phyloP scores from a whole-genome alignment of 1,140 invertebrate species.

The Saccostrea echinata region DNA sequence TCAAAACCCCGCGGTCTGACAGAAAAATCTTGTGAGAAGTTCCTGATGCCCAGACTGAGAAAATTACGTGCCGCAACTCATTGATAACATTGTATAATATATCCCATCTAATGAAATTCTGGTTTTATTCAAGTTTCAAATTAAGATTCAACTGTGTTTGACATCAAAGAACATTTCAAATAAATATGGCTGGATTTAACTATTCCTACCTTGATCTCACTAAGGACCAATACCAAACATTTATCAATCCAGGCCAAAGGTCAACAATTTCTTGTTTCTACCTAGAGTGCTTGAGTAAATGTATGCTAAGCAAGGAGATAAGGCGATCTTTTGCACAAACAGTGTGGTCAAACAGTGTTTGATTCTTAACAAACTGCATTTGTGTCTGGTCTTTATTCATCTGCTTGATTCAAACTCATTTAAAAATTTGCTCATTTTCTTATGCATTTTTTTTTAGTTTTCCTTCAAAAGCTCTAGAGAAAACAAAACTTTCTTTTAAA shows the following conservation, averaged over 20 bases:
- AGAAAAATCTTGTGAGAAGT: constrained; percentile 25
- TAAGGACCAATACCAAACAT: constrained; percentile 31
- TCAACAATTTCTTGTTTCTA: constrained; percentile 39
- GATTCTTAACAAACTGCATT: constrained; percentile 7
- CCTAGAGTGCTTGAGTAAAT: constrained; percentile 15
- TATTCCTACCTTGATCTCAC: not conserved
- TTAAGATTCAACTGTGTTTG: constrained; percentile 32
- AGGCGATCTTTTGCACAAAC: constrained; percentile 21
- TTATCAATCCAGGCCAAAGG: constrained; percentile 36
- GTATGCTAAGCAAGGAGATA: constrained; percentile 20
- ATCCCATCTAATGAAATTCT: constrained; percentile 24
- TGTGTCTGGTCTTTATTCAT: not conserved
- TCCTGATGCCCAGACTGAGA: not conserved
- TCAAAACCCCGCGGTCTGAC: not conserved
- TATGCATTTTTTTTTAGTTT: not conserved
- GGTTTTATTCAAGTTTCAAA: constrained; percentile 35
- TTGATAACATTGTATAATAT: constrained; percentile 38
- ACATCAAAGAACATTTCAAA: constrained; percentile 37
- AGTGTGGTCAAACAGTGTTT: constrained; percentile 21
- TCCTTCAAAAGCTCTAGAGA: not conserved
- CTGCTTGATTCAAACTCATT: not conserved
- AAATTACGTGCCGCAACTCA: not conserved
- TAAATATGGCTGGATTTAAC: constrained; percentile 7
- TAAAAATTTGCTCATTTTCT: not conserved
- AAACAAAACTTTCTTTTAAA: too few relatives aligned